phyloP scores from a whole-genome alignment of 2,113 vertebrate genomes.

The Neotragus moschatus region DNA sequence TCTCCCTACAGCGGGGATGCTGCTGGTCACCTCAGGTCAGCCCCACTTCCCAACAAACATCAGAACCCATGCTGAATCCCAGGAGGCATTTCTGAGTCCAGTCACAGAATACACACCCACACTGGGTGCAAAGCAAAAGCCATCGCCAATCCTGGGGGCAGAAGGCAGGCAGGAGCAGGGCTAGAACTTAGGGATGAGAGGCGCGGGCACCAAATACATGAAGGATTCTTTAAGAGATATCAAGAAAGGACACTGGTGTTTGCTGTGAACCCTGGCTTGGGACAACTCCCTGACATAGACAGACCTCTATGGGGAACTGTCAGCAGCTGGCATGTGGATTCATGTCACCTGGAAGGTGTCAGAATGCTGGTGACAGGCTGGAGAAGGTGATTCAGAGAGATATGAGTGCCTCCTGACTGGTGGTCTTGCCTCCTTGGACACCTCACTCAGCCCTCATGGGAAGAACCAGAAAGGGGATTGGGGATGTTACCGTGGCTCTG shows the following conservation, averaged over 20 bases:
- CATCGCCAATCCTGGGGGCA: not conserved
- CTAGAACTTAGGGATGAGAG: not conserved
- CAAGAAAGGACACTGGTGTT: not conserved
- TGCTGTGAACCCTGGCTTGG: not conserved
- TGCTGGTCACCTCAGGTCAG: not conserved
- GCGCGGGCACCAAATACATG: accelerated
- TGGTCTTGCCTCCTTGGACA: not conserved
- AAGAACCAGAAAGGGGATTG: not conserved
- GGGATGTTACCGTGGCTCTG: not conserved
- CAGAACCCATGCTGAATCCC: too few species aligned
- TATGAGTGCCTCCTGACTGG: not conserved
- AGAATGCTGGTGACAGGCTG: not conserved
- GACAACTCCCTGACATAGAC: not conserved
- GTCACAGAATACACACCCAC: not conserved
- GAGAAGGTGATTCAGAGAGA: not conserved
- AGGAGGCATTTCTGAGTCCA: not conserved
- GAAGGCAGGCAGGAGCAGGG: not conserved
- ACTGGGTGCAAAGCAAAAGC: not conserved
- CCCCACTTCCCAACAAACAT: not conserved
- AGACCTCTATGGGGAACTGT: not conserved
- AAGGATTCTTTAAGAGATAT: not conserved
- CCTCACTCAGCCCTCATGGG: not conserved
- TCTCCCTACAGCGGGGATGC: accelerated
- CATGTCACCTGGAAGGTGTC: not conserved
- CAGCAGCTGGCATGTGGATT: accelerated